Conservation (phyloP, 2,113 vertebrate species). For the Puma concolor region DNA sequence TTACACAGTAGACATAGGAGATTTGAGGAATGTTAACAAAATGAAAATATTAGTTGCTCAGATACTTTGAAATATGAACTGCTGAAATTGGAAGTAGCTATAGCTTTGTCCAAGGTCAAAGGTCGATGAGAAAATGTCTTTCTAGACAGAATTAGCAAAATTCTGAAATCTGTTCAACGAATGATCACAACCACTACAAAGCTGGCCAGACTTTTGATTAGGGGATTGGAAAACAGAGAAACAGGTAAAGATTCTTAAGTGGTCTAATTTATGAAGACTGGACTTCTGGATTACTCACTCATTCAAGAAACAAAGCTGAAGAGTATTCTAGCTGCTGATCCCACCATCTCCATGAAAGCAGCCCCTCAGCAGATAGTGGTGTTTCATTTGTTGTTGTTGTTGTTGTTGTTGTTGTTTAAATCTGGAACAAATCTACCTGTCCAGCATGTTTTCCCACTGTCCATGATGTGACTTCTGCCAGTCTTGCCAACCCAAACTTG, state of each 20-base stretch:
- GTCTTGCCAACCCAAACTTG: neutral
- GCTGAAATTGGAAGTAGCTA: neutral
- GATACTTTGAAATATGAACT: conserved; percentile 29
- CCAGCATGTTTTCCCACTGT: neutral
- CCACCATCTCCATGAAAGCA: neutral
- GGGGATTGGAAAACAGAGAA: neutral
- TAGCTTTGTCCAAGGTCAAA: neutral
- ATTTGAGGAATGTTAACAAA: neutral
- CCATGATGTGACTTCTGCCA: neutral
- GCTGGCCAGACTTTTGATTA: neutral
- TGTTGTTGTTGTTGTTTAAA: neutral
- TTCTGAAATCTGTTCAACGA: neutral
- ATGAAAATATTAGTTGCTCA: neutral
- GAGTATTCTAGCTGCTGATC: neutral
- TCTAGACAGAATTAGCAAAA: neutral
- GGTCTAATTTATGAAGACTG: neutral
- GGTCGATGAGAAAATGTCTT: neutral
- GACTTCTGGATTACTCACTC: neutral
- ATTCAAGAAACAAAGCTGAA: conserved; percentile 6
- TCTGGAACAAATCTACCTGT: neutral
- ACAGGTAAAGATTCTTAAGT: neutral
- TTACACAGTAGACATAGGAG: neutral
- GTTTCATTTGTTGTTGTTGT: neutral
- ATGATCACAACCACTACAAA: neutral
- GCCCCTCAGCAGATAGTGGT: neutral